phyloP scores from a whole-genome alignment of 2,113 vertebrate genomes.

The Acinonyx jubatus region DNA sequence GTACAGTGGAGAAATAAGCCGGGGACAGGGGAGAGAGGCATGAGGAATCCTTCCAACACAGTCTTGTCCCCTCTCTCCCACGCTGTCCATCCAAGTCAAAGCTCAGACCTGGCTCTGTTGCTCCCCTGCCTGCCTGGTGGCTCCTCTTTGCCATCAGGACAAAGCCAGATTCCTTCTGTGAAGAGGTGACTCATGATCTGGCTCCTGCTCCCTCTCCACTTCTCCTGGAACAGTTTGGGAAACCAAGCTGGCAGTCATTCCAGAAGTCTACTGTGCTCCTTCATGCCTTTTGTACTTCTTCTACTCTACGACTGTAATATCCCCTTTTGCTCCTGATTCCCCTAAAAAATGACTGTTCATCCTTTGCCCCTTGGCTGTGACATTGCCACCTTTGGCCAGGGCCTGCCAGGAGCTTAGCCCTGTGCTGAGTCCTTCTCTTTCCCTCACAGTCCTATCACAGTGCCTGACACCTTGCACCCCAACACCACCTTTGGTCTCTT shows the following conservation, averaged over 20 bases:
- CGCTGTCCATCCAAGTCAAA: neutral
- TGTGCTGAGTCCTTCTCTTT: neutral
- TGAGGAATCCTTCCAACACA: too few species aligned
- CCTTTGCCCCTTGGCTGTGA: neutral
- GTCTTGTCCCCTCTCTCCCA: neutral
- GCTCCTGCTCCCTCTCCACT: neutral
- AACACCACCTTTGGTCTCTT: neutral
- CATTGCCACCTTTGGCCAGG: neutral
- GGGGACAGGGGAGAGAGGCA: fast-evolving
- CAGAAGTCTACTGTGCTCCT: fast-evolving
- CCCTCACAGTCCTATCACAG: neutral
- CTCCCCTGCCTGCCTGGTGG: fast-evolving
- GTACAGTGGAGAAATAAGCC: neutral
- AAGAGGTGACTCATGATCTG: neutral
- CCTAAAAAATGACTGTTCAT: neutral
- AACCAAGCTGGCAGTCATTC: neutral
- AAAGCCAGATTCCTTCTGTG: neutral
- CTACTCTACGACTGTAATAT: neutral
- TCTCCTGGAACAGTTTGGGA: neutral
- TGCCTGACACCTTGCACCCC: neutral
- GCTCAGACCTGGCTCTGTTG: neutral
- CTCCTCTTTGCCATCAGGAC: neutral
- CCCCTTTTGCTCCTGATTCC: neutral
- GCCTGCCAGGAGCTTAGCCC: too few species aligned
- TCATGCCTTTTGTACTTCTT: neutral